Evolutionary conservation across 2,797 vertebrate genomes (phyloP), one percentile per base, ranked within the genome.

Genomic region (Scyliorhinus canicula): DNA sequence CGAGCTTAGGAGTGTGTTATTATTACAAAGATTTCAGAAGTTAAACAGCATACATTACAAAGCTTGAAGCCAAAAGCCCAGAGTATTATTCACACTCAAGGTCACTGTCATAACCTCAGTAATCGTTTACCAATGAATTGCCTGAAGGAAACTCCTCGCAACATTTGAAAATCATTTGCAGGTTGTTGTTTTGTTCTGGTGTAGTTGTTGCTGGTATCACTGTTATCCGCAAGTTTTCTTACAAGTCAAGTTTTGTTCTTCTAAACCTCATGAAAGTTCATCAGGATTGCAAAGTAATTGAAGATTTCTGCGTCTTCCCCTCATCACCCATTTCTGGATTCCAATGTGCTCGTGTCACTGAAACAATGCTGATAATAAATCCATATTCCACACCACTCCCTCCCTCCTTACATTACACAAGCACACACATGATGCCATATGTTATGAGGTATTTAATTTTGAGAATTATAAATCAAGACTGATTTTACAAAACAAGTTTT

Each of bases 101-200:
- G 55, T 60, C 86, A 90, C 35, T 57, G 57, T n/a, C 6, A 24
- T n/a, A 57, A 57, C 55, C 55, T 31, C 35, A n/a, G 86, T 90
- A 60, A 90, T 90, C n/a, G 55, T n/a, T 90, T 90, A 19, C 55
- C 60, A 60, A 90, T 90, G 86, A 90, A n/a, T 60, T 16, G 55
- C 55, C 63, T 14, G n/a, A 63, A 60, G 31, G 16, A 90, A 57
- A 40, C 6, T 26, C 86, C 86, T 90, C 35, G 40, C 35, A 60
- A 90, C 16, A 90, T n/a, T 90, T 60, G n/a, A 35, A n/a, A 60
- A 57, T 90, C 55, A 90, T 90, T 63, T 63, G 86, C 57, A 63
- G 57, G 57, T n/a, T n/a, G 35, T 5, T 57, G 52, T 88, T 88
- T 63, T 24, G 44, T 24, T 82, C 79, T 24, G 21, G 21, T 6